Evolutionary conservation across 2,888 invertebrate species (phyloP), one percentile per base, ranked within the genome.

Genomic region (Mythimna albipuncta): DNA sequence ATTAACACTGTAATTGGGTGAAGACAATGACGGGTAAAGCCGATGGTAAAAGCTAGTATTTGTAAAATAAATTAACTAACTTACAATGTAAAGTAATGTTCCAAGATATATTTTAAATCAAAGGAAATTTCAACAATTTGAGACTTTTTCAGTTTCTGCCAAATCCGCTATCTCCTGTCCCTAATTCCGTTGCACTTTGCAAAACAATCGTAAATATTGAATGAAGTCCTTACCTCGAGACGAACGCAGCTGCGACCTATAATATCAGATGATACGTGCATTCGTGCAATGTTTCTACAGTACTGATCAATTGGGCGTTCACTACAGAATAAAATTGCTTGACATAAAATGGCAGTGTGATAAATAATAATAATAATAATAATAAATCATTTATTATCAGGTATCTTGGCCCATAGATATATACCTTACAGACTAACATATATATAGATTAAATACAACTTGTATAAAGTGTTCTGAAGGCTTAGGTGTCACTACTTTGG

Each of bases 181-280:
- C 38, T 64, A 77, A 9, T 7, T n/a, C 64, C 52, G 5, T 5
- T 59, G n/a, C 41, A 64, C 26, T 83, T 70, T 70, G 85, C 84
- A 85, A 88, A 89, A 90, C 91, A 91, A 91, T 91, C 89, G 91
- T 94, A 93, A 94, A 94, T 94, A 93, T 92, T 93, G 91, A 89
- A 94, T 91, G 91, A 93, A 89, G 90, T 91, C 86, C 89, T 91
- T 91, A 89, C 90, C 87, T 89, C 82, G 81, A 79, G 81, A 85
- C 71, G 61, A 68, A 66, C 79, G 81, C 89, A 89, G 90, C 91
- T 93, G 93, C 72, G 89, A 80, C 88, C 85, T 79, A 86, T 85
- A 81, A 83, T 77, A 84, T 85, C 64, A 70, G 74, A 76, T 75
- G 72, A 76, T 72, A 78, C 62, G 69, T 70, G 69, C 71, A 64